These are phyloP conservation scores for Eidolon helvum DNA, from an alignment of 2,113 vertebrate species.

Conservation along the genomic window DNA sequence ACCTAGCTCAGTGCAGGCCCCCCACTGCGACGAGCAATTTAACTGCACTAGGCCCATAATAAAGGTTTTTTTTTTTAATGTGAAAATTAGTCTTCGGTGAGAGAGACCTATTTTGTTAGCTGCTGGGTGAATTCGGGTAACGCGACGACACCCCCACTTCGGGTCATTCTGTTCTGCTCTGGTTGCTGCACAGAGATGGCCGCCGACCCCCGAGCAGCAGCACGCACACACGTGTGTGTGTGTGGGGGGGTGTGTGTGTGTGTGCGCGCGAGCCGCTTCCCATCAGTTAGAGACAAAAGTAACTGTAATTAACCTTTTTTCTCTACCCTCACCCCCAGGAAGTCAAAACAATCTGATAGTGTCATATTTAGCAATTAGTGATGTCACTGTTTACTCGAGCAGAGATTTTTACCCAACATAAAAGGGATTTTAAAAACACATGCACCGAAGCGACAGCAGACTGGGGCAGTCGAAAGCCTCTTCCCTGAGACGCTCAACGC, in stretches of 20 bases:
- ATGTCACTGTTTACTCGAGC: constrained; percentile 69
- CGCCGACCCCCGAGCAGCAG: constrained; percentile 16
- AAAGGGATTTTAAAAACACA: constrained; percentile 50
- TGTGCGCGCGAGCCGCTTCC: not conserved
- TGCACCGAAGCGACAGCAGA: not conserved
- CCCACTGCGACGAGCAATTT: constrained; percentile 55
- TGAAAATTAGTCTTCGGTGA: constrained; percentile 77
- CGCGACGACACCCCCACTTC: not conserved
- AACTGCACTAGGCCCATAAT: constrained; percentile 56
- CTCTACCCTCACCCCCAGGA: constrained; percentile 38
- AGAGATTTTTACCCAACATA: constrained; percentile 37
- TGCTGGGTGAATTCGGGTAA: constrained; percentile 72
- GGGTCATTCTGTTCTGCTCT: constrained; percentile 27
- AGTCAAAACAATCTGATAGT: constrained; percentile 69
- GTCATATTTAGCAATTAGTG: constrained; percentile 66
- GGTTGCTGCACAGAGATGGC: constrained; percentile 28
- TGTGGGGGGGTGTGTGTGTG: no score
- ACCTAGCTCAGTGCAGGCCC: constrained; percentile 12
- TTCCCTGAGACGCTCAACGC: not conserved
- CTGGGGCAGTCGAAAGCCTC: not conserved
- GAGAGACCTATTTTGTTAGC: constrained; percentile 69
- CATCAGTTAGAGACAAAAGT: constrained; percentile 51
- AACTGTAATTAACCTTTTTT: constrained; percentile 65
- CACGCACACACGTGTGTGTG: constrained; percentile 13
- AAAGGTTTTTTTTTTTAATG: constrained; percentile 72